Evolutionary conservation across 92 coral and sea anemone species (phyloP), one percentile per base, ranked within the genome.

Genomic region (Metridium senile): DNA sequence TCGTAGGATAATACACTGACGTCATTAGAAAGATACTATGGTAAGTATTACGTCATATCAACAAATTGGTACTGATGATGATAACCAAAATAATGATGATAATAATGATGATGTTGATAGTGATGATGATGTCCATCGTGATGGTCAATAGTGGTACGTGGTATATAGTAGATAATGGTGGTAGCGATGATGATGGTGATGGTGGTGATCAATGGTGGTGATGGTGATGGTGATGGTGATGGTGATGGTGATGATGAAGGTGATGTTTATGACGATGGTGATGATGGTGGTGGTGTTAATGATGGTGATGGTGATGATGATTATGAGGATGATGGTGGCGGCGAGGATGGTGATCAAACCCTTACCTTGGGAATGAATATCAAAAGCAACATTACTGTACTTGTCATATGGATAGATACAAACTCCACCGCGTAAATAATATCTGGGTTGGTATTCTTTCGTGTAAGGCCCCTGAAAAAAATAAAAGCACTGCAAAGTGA

Each of bases 341-440:
- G 13, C 13, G 49, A 13, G 6, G 49, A 4, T 39, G 49, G 13
- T 39, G 49, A 39, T 39, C 8, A 39, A 4, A 13, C 8, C 4
- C 58, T 58, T 70, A 93, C 99, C 99, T 93, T 96, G 13, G 99
- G 97, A 26, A 96, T 27, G 67, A 93, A 93, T 68, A 96, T 57
- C 56, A 96, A 34, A 2, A 86, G 73, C 0, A 96, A 68, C 89
- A 91, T 81, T 31, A 81, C 91, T 11, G 99, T 89, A 0, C 97
- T 90, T 19, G 86, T 93, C 80, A 96, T 89, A 33, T 96, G 97
- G 1, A 91, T 80, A 8, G 89, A 88, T n/a, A 96, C 87, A 80
- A 96, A 96, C 81, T 85, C 87, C 62, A 91, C 87, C 22, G 86
- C 93, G 68, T 88, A 89, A 34, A 85, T 70, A 27, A 96, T 91